These are phyloP conservation scores for Lordiphosa clarofinis DNA, from an alignment of 1,140 invertebrate species.

Conservation along the genomic window DNA sequence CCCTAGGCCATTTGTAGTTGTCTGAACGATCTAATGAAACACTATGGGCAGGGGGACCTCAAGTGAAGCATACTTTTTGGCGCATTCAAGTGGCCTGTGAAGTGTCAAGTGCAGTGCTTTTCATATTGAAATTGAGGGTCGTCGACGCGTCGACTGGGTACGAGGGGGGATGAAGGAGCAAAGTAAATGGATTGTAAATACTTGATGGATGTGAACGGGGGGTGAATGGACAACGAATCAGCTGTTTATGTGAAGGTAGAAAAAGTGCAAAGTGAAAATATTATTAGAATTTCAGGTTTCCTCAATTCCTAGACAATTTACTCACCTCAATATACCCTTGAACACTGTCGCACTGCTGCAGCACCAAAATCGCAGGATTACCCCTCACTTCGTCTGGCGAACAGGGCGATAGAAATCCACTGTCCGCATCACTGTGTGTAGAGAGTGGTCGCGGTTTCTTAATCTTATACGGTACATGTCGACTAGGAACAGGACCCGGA, in stretches of 20 bases:
- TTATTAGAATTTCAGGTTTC: too few relatives aligned
- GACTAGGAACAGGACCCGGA: constrained; percentile 76
- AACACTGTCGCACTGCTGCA: constrained; percentile 78
- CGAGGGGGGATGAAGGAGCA: constrained; percentile 1
- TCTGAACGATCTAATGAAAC: constrained; percentile 41
- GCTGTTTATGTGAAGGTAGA: too few relatives aligned
- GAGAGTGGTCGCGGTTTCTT: constrained; percentile 68
- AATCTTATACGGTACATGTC: constrained; percentile 78
- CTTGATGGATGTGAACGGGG: neutral
- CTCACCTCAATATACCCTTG: constrained; percentile 79
- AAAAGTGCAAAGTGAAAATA: too few relatives aligned
- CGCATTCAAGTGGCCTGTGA: constrained; percentile 43
- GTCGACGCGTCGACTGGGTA: neutral
- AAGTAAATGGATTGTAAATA: constrained; percentile 15
- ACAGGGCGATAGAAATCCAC: constrained; percentile 76
- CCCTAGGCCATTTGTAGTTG: constrained; percentile 15
- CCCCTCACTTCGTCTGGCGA: constrained; percentile 71
- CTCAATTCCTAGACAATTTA: too few relatives aligned
- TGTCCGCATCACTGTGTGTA: constrained; percentile 78
- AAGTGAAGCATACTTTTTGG: constrained; percentile 48
- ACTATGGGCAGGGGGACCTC: constrained; percentile 16
- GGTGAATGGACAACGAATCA: neutral
- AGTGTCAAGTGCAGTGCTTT: constrained; percentile 72
- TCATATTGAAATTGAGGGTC: constrained; percentile 31
- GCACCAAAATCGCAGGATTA: constrained; percentile 73